Base-by-base conservation (phyloP, 2,888 invertebrate genomes). In the Rambutsinella grinnellia region DNA sequence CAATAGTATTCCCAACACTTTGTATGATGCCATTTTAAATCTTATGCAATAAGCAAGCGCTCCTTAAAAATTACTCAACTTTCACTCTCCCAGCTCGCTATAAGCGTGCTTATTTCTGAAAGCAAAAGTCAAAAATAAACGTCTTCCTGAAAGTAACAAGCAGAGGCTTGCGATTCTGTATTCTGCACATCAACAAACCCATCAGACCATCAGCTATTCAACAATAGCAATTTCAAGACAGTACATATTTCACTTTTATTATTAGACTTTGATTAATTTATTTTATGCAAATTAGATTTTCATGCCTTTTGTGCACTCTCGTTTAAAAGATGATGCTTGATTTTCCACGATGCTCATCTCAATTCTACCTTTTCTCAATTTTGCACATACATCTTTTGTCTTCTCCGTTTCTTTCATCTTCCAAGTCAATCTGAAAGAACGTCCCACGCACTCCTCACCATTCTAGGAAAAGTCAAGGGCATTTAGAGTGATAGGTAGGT, bases 391-490 rank as follows among this genome's bases (percentile, higher is more conserved):
- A 6, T 56, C 27, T 27, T 23, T 26, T 23, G 6, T 5, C 21
- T 53, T 23, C 28, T 19, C 8, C 17, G 5, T 8, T n/a, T 62
- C 23, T n/a, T n/a, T n/a, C n/a, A n/a, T n/a, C n/a, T n/a, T n/a
- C n/a, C n/a, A n/a, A n/a, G n/a, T n/a, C n/a, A n/a, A n/a, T n/a
- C n/a, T n/a, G n/a, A n/a, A n/a, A n/a, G n/a, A n/a, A n/a, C n/a
- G n/a, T n/a, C 36, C 36, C 36, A 36, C 36, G 36, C 36, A 36
- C 5, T 36, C 36, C 13, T 36, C 51, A 19, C 66, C 66, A 44
- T 66, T 56, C 66, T 56, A 26, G 66, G 66, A 66, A 26, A 56
- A 66, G 47, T 66, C 66, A 66, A 66, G 56, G 66, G 46, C 66
- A 63, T 51, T 21, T 13, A 36, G 6, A 36, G 6, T 8, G 36